Evolutionary conservation across 1,140 invertebrate genomes (phyloP).

Genomic region (Hesperophylax magnus): DNA sequence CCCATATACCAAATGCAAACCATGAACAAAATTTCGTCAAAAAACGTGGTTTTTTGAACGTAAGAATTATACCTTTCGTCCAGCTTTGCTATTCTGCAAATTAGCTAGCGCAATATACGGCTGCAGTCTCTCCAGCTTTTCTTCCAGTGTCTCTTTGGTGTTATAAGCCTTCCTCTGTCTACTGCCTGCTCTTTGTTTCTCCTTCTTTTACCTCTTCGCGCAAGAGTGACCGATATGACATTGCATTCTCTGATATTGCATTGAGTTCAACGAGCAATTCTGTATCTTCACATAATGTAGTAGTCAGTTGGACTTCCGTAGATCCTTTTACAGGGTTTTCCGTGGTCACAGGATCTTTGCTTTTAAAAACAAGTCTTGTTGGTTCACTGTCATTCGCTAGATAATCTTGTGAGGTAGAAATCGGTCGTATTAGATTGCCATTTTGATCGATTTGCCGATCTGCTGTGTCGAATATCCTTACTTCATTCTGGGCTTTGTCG

Average conservation of each 20-base stretch:
- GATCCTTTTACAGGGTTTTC: not conserved
- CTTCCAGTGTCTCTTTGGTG: constrained; percentile 59
- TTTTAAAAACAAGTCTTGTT: not conserved
- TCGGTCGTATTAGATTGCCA: constrained; percentile 23
- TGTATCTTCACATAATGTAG: not conserved
- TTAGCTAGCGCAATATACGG: constrained; percentile 78
- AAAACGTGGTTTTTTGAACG: too few relatives aligned
- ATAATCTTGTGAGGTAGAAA: not conserved
- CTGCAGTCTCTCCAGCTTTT: constrained; percentile 66
- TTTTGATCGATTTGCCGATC: constrained; percentile 31
- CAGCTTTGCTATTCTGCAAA: constrained; percentile 83
- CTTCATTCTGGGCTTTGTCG: constrained; percentile 11
- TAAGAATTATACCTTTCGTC: constrained; percentile 74
- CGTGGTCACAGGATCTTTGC: not conserved
- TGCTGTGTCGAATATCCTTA: constrained; percentile 38
- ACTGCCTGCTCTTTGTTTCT: not conserved
- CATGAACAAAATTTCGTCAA: too few relatives aligned
- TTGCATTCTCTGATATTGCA: not conserved
- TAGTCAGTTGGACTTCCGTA: not conserved
- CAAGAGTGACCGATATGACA: constrained; percentile 45
- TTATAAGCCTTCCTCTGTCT: constrained; percentile 34
- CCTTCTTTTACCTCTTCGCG: constrained; percentile 43
- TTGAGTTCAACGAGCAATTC: not conserved
- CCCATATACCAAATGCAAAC: too few relatives aligned
- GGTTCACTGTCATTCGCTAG: not conserved